Evolutionary conservation across 2,888 invertebrate genomes (phyloP), one percentile per base, ranked within the genome.

Genomic region (Cerceris ruficornis): DNA sequence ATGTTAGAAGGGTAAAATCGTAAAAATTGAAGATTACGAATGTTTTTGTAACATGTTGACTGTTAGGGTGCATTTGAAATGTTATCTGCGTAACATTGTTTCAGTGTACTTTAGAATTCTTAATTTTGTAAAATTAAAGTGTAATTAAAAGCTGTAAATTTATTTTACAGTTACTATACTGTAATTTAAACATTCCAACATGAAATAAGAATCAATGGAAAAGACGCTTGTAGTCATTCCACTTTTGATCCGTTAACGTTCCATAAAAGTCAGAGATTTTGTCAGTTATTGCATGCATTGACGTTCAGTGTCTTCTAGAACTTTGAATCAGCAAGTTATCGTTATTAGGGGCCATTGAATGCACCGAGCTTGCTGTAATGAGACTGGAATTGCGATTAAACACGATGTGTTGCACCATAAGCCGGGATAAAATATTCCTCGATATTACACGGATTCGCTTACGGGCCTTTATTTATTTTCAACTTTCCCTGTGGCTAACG

Each of bases 401-500:
- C 14, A 7, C 52, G 52, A 2, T 14, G 9, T 17, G 43, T 49
- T 49, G n/a, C 13, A 54, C n/a, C 11, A n/a, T 52, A 64, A n/a
- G 54, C n/a, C 14, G 7, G 14, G 43, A 54, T 67, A 49, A 67
- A 49, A 67, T 58, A 67, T 43, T 15, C 5, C 39, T 14, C 17
- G 41, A 39, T 67, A 46, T 15, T 28, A 15, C 28, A 17, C 28
- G 46, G 55, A 74, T 64, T 68, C 68, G 58, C 62, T 74, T 68
- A 68, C 61, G 11, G 28, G 28, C 52, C 28, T 64, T 74, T 64
- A 28, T 14, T 68, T 64, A 68, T 60, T 61, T 39, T 52, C 60
- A 73, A 49, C 55, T 67, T 61, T 59, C 58, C 55, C 13, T 42
- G 17, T 11, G 11, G 60, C 42, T 73, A 73, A 68, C 68, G 67